Conservation (phyloP, 1,140 invertebrate genomes). For the Globodera rostochiensis region DNA sequence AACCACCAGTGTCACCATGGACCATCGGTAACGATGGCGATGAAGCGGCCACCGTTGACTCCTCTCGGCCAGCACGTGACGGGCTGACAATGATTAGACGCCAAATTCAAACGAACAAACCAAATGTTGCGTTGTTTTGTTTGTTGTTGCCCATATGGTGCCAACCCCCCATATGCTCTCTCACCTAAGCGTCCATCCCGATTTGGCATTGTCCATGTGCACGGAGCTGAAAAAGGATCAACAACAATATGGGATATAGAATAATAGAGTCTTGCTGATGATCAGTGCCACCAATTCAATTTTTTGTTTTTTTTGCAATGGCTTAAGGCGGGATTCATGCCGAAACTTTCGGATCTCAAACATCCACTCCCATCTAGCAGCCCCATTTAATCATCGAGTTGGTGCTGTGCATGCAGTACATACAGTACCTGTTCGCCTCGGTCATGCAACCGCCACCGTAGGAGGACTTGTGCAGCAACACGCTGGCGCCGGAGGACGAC, state of each 20-base stretch:
- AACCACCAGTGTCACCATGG: neutral
- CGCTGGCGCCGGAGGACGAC: slow-evolving; percentile 16
- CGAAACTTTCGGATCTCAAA: neutral
- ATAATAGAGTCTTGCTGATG: neutral
- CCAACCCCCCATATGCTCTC: neutral
- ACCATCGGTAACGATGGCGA: neutral
- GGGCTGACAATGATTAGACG: neutral
- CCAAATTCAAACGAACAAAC: neutral
- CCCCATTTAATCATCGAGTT: neutral
- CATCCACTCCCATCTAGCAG: too few relatives aligned
- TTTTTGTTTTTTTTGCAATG: too few relatives aligned
- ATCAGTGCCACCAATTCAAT: too few relatives aligned
- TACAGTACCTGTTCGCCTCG: slow-evolving; percentile 13
- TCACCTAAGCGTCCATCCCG: neutral
- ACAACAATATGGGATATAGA: neutral
- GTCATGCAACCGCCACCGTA: neutral
- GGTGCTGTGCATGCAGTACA: neutral
- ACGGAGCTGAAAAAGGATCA: neutral
- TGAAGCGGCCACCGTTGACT: neutral
- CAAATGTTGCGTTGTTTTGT: too few relatives aligned
- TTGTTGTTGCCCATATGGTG: too few relatives aligned
- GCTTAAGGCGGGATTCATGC: neutral
- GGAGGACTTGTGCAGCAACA: slow-evolving; percentile 13
- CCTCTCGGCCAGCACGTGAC: neutral
- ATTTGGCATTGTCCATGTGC: neutral